These are phyloP conservation scores for Scaptomyza polygonia DNA, from an alignment of 2,888 invertebrate species.

Conservation along the genomic window DNA sequence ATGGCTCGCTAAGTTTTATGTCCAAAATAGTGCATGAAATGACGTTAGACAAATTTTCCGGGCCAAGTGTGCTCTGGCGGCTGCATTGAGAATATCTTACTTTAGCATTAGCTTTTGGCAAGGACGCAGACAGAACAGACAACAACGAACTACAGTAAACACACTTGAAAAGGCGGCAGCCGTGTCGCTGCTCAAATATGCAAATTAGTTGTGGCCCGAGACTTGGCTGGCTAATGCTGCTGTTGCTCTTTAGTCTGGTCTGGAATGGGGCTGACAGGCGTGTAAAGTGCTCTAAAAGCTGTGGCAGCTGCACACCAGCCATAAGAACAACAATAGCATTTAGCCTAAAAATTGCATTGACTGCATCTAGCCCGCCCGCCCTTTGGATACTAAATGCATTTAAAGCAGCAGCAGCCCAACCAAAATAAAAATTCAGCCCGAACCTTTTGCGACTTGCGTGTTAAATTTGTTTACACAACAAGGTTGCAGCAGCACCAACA, in stretches of 20 bases:
- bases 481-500: constrained; percentile 9
- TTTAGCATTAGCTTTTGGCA: constrained; percentile 66
- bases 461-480: constrained; percentile 60
- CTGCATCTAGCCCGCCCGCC: constrained; percentile 5
- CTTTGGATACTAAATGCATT: constrained; percentile 43
- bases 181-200: constrained; percentile 64
- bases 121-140: constrained; percentile 14
- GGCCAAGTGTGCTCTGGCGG: constrained; percentile 3
- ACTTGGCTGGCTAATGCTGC: constrained; percentile 11
- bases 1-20: constrained; percentile 55
- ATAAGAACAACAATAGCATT: constrained; percentile 45
- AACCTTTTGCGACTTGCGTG: constrained; percentile 52
- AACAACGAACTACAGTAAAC: constrained; percentile 33
- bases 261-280: constrained; percentile 23
- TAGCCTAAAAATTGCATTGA: constrained; percentile 62
- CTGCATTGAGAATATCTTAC: constrained; percentile 49
- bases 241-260: constrained; percentile 4
- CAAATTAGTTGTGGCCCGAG: constrained; percentile 60
- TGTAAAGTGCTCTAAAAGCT: constrained; percentile 61
- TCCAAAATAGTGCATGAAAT: constrained; percentile 25
- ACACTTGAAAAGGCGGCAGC: constrained; percentile 31
- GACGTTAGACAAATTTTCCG: constrained; percentile 50
- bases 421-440: constrained; percentile 12
- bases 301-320: constrained; percentile 1
- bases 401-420: constrained; percentile 5